phyloP scores from a whole-genome alignment of 2,113 vertebrate genomes.

The Hippocampus zosterae region DNA sequence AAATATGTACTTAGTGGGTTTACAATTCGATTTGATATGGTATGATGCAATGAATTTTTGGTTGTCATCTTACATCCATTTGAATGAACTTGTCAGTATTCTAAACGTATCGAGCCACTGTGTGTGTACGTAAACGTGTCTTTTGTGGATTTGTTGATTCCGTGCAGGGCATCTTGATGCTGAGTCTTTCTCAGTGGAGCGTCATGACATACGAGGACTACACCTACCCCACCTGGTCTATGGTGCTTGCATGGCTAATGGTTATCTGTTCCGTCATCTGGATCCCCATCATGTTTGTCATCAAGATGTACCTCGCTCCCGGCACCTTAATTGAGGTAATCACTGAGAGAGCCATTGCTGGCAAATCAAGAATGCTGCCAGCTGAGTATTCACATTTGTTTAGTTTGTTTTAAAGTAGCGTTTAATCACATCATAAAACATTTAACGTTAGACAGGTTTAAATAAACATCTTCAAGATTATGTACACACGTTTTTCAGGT shows the following conservation, averaged over 20 bases:
- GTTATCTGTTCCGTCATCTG: slow-evolving; percentile 95
- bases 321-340: slow-evolving; percentile 88
- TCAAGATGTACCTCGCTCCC: slow-evolving; percentile 96
- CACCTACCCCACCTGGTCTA: slow-evolving; percentile 95
- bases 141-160: background rate
- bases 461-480: background rate
- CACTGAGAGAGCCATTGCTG: slow-evolving; percentile 28
- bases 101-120: background rate
- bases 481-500: no score
- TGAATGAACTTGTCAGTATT: background rate
- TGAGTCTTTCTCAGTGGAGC: slow-evolving; percentile 98
- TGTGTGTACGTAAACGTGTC: background rate
- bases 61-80: no score
- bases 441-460: no score
- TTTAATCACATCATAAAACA: slow-evolving; percentile 31
- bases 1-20: no score
- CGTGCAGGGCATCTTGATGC: slow-evolving; percentile 86
- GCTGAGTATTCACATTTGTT: slow-evolving; percentile 44
- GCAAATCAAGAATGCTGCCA: slow-evolving; percentile 38
- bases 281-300: slow-evolving; percentile 97
- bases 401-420: slow-evolving; percentile 19
- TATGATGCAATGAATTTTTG: no score
- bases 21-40: no score
- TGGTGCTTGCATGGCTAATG: slow-evolving; percentile 97
- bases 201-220: slow-evolving; percentile 95